Evolutionary conservation across 2,797 vertebrate species (phyloP).

Genomic region (Sebastes reedi): DNA sequence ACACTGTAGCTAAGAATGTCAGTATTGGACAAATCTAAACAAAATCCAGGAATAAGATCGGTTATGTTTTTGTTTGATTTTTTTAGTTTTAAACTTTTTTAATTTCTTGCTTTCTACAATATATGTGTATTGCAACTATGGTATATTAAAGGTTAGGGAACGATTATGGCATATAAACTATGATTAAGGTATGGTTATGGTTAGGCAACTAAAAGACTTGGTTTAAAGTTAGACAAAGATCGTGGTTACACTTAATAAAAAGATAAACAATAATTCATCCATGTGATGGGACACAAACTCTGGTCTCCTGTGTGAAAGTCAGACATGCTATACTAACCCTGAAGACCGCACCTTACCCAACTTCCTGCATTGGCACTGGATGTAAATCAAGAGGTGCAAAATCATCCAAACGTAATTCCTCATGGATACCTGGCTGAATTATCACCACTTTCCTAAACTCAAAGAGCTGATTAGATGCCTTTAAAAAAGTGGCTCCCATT

Average conservation of each 20-base stretch:
- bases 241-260: neutral
- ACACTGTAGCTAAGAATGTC: neutral
- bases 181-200: neutral
- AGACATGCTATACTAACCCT: neutral
- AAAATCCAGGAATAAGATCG: neutral
- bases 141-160: neutral
- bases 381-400: conserved; percentile 35
- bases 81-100: neutral
- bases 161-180: neutral
- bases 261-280: neutral
- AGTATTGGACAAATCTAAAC: neutral
- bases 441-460: conserved; percentile 56
- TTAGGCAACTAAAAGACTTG: neutral
- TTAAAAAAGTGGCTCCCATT: conserved; percentile 56
- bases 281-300: neutral
- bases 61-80: neutral
- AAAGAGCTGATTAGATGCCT: conserved; percentile 50
- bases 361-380: conserved; percentile 1
- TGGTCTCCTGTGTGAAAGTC: neutral
- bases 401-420: conserved; percentile 26
- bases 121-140: neutral
- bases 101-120: neutral
- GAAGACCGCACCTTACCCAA: neutral
- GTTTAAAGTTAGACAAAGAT: neutral
- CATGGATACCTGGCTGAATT: conserved; percentile 35